Percentiles rank a stretch among this genome's conserved stretches.
These are phyloP conservation scores for Drosophila oshimai DNA, from an alignment of 1,140 invertebrate genomes.

Conservation along the genomic window DNA sequence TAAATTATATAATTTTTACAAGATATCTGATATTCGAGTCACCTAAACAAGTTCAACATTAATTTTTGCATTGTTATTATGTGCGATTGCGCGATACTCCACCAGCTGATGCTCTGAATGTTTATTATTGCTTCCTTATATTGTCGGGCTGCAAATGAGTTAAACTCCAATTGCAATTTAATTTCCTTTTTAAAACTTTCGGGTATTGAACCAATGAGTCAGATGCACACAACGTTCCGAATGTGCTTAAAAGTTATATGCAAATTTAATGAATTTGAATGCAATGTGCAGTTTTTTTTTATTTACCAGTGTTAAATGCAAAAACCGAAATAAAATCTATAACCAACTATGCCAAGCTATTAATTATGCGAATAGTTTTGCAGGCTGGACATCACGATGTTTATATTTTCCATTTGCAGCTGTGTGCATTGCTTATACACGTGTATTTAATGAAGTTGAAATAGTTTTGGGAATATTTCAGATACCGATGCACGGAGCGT, in stretches of 20 bases:
- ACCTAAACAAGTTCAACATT: not conserved
- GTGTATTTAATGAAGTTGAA: conserved; percentile 29
- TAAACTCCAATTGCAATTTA: conserved; percentile 33
- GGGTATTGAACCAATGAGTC: conserved; percentile 27
- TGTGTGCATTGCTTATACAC: conserved; percentile 18
- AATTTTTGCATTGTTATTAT: conserved; percentile 2
- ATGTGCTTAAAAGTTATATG: conserved; percentile 41
- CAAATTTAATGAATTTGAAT: conserved; percentile 42
- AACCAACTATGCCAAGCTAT: conserved; percentile 22
- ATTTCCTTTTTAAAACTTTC: conserved; percentile 37
- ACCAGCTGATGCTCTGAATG: conserved; percentile 20
- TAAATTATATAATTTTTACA: not conserved
- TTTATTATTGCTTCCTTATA: conserved; percentile 23
- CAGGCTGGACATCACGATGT: not conserved
- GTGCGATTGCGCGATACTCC: not conserved
- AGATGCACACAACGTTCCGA: conserved; percentile 30
- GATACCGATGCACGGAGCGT: not conserved
- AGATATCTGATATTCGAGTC: not conserved
- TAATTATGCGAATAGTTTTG: conserved; percentile 44
- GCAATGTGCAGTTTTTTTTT: conserved; percentile 3
- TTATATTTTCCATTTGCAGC: conserved; percentile 38
- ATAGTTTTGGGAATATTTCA: conserved; percentile 10
- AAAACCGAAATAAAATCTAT: conserved; percentile 41
- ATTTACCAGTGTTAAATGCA: conserved; percentile 14
- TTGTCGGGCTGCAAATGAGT: conserved; percentile 27